Evolutionary conservation across 2,888 invertebrate genomes (phyloP).

Genomic region (Agriotes lineatus): DNA sequence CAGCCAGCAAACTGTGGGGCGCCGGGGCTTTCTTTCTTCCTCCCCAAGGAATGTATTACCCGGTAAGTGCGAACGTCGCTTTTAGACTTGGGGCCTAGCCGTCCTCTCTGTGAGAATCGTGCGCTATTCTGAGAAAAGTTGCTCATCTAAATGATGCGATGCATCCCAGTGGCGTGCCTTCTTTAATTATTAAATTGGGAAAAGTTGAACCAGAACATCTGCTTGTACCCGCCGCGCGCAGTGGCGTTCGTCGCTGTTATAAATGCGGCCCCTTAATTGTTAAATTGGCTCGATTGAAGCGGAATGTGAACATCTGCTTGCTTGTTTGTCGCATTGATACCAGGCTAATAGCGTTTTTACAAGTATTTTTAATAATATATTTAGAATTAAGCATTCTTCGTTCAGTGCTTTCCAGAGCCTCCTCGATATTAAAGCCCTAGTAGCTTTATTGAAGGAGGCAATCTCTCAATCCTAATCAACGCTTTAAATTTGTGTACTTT

Average conservation of each 20-base stretch:
- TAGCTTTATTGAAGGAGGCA: slow-evolving; percentile 7
- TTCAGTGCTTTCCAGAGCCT: too few species aligned
- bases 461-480: slow-evolving; percentile 15
- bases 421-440: background rate
- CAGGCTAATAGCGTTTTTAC: too few species aligned
- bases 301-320: slow-evolving; percentile 27
- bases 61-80: slow-evolving; percentile 76
- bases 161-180: slow-evolving; percentile 20
- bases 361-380: too few species aligned
- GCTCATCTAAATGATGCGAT: slow-evolving; percentile 13
- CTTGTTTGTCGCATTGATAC: background rate
- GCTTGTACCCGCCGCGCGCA: slow-evolving; percentile 27
- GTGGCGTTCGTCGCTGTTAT: slow-evolving; percentile 23
- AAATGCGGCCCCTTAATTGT: slow-evolving; percentile 13
- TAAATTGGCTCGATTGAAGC: slow-evolving; percentile 23
- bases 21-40: slow-evolving; percentile 96
- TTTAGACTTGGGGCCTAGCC: background rate
- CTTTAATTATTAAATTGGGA: slow-evolving; percentile 25
- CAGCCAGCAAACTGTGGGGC: slow-evolving; percentile 97
- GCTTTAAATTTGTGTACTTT: slow-evolving; percentile 19
- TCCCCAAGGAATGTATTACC: slow-evolving; percentile 97
- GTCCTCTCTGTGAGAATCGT: slow-evolving; percentile 3
- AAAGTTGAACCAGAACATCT: slow-evolving; percentile 31
- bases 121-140: slow-evolving; percentile 13
- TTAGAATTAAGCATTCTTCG: too few species aligned